Conservation (phyloP, 2,113 vertebrate species). For the Cnemophilus loriae region DNA sequence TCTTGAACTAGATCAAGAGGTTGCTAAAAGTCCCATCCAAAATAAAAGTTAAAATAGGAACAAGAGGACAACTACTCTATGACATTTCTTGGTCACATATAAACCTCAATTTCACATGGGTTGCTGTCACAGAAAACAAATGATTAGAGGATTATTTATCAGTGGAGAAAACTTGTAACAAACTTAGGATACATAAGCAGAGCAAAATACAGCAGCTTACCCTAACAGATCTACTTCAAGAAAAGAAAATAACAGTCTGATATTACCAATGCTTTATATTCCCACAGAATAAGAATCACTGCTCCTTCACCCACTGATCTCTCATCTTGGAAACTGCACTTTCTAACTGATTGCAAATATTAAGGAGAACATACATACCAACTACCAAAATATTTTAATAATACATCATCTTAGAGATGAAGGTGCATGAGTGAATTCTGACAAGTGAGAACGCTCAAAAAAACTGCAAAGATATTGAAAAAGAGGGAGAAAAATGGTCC, state of each 20-base stretch:
- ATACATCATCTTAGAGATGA: neutral
- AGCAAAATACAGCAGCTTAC: neutral
- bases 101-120: neutral
- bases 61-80: neutral
- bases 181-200: neutral
- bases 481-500: neutral
- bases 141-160: neutral
- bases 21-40: neutral
- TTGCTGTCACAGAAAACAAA: neutral
- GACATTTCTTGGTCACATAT: neutral
- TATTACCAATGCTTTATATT: neutral
- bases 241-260: neutral
- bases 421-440: neutral
- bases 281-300: neutral
- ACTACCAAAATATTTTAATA: neutral
- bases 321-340: neutral
- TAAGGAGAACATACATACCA: neutral
- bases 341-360: neutral
- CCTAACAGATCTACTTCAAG: neutral
- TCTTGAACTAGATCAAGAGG: neutral
- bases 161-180: neutral
- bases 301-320: neutral
- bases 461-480: neutral
- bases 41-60: neutral
- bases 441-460: neutral